Evolutionary conservation across 2,888 invertebrate species (phyloP).

Genomic region (Luffia ferchaultella): DNA sequence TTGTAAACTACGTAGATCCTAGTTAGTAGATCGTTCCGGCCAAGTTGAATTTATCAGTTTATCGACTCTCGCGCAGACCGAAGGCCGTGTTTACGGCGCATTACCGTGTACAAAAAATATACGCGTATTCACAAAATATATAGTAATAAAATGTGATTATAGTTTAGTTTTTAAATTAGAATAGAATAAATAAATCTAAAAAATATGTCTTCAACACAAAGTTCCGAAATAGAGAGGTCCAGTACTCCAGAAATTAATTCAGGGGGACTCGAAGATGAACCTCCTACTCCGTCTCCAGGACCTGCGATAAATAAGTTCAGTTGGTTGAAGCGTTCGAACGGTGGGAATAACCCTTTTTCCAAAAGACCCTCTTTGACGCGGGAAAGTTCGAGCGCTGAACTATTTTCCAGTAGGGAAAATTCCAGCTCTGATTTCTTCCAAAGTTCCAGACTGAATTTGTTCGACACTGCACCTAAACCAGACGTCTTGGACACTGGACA

Average conservation of each 20-base stretch:
- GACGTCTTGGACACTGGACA: constrained; percentile 19
- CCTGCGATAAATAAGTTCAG: constrained; percentile 42
- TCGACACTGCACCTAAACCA: constrained; percentile 49
- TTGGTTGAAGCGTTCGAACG: constrained; percentile 39
- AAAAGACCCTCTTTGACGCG: constrained; percentile 45
- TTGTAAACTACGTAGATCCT: not conserved
- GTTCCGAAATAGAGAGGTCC: not conserved
- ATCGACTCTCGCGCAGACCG: not conserved
- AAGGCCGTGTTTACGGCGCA: not conserved
- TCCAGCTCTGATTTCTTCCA: constrained; percentile 53
- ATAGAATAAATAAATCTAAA: not conserved
- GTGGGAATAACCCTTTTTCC: constrained; percentile 43
- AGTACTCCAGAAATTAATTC: not conserved
- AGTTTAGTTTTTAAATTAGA: not conserved
- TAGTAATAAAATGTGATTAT: not conserved
- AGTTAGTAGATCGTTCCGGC: not conserved
- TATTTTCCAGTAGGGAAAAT: constrained; percentile 42
- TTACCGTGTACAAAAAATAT: too few species aligned
- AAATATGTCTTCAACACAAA: not conserved
- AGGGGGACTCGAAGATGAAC: constrained; percentile 18
- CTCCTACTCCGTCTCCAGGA: constrained; percentile 33
- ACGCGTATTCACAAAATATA: too few species aligned
- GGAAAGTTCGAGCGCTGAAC: constrained; percentile 46
- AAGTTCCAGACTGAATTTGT: constrained; percentile 48
- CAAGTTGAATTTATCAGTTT: not conserved